Evolutionary conservation across 1,140 invertebrate species (phyloP).

Genomic region (Drosophila busckii): DNA sequence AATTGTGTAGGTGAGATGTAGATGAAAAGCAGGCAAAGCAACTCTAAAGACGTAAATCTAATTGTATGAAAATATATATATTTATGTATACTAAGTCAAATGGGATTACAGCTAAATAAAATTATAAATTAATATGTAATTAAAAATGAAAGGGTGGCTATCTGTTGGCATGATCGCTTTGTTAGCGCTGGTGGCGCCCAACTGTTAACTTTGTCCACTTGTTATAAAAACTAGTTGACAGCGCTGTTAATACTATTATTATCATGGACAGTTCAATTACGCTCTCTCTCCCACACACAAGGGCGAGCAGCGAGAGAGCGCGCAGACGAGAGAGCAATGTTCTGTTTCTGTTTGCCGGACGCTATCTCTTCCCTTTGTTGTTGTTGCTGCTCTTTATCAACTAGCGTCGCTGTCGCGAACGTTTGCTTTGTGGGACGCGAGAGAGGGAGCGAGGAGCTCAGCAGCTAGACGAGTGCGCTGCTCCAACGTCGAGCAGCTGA

Average conservation of each 20-base stretch:
- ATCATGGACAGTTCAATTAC: conserved; percentile 26
- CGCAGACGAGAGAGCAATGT: too few species aligned
- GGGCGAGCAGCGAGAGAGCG: background rate
- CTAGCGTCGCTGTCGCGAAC: too few species aligned
- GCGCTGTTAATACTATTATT: conserved; percentile 7
- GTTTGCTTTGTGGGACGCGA: too few species aligned
- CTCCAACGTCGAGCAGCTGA: conserved; percentile 20
- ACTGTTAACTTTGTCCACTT: conserved; percentile 4
- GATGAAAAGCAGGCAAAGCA: conserved; percentile 66
- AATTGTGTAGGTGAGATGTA: conserved; percentile 55
- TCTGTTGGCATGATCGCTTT: background rate
- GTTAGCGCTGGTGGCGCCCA: conserved; percentile 3
- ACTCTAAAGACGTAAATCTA: conserved; percentile 73
- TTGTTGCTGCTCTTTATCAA: too few species aligned
- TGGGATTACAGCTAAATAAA: conserved; percentile 71
- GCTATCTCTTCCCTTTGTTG: too few species aligned
- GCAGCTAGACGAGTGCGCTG: conserved; percentile 1
- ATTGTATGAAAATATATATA: conserved; percentile 68
- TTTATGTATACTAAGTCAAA: conserved; percentile 68
- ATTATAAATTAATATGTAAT: conserved; percentile 64
- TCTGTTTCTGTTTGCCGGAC: too few species aligned
- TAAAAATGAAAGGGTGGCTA: conserved; percentile 2
- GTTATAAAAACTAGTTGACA: conserved; percentile 16
- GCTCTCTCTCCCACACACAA: conserved; percentile 12
- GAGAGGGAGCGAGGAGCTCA: background rate